Evolutionary conservation across 2,797 vertebrate species (phyloP), one percentile per base, ranked within the genome.

Genomic region (Neosalanx taihuensis): DNA sequence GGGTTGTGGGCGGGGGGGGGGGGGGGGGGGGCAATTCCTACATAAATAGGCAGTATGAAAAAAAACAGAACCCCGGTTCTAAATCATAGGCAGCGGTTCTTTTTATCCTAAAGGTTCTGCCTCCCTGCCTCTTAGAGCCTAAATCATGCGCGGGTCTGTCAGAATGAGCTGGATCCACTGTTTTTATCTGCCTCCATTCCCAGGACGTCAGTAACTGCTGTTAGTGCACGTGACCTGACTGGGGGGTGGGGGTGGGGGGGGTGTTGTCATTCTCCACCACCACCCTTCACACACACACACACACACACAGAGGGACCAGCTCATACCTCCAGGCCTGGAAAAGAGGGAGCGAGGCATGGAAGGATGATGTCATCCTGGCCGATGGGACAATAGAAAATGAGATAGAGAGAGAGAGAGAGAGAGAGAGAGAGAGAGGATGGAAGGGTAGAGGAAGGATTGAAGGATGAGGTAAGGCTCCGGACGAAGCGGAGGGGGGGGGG

Each of bases 91-190:
- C 31, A 66, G 29, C 41, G 41, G 71, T 51, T 66, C 58, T 67
- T 63, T 70, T 77, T 73, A 71, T 69, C 20, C 59, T 35, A 62
- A 65, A 65, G 65, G 60, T 65, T 56, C 41, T 69, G 37, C 37
- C 53, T 64, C 65, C 69, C 64, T 37, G 71, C 30, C 71, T 69
- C 65, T 29, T 30, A 67, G 29, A 73, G 49, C 49, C 46, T 62
- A 49, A 49, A 63, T 70, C 75, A 61, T 57, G 33, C 5, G 15
- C 12, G 4, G 7, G 62, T 61, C 53, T 69, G 70, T 61, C 72
- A 72, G 61, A 74, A 53, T 65, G 74, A 60, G 17, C 23, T 56
- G 20, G 53, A 62, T 69, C 49, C 65, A 65, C 73, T 51, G 63
- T 66, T 30, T 30, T 13, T 37, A 58, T 69, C 56, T 18, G 17